Base-by-base conservation (phyloP, 2,888 invertebrate species). In the Corythucha ciliata region DNA sequence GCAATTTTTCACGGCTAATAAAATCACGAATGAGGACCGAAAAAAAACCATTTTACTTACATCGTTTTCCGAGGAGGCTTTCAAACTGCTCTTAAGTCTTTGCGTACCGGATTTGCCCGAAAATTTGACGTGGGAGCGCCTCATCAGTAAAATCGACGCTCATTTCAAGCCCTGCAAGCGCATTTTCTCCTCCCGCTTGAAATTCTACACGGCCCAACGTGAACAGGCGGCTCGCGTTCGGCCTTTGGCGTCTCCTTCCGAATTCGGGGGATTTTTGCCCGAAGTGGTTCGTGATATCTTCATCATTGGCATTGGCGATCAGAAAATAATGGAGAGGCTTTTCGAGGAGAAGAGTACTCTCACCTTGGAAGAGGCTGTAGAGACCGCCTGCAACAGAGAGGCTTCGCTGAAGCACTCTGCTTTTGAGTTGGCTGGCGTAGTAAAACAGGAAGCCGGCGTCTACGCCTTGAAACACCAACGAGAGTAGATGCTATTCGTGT, bases 291-390 rank as follows among this genome's bases (percentile, higher is more conserved):
- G 32, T 3, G 45, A 45, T n/a, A 18, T 10, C 12, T 45, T 45
- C 20, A 18, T 45, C 16, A 21, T 45, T 2, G 45, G 45, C 2
- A 21, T 32, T 12, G 6, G 33, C 3, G 33, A 45, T n/a, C 33
- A 34, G 2, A 20, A 32, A 8, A 20, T 32, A 32, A 45, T 33
- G 18, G 45, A 45, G n/a, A 5, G 45, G 5, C 33, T 45, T 10
- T 45, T 45, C 33, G 45, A 45, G 20, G 45, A 45, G 7, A 22
- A 32, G n/a, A n/a, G n/a, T n/a, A n/a, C n/a, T n/a, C n/a, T n/a
- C n/a, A n/a, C n/a, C n/a, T n/a, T n/a, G n/a, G n/a, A n/a, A n/a
- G n/a, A n/a, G n/a, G n/a, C n/a, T n/a, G n/a, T n/a, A n/a, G n/a
- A n/a, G n/a, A n/a, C n/a, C n/a, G n/a, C n/a, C n/a, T n/a, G n/a